These are phyloP conservation scores for Polyergus mexicanus DNA, from an alignment of 1,140 invertebrate genomes.

Conservation along the genomic window DNA sequence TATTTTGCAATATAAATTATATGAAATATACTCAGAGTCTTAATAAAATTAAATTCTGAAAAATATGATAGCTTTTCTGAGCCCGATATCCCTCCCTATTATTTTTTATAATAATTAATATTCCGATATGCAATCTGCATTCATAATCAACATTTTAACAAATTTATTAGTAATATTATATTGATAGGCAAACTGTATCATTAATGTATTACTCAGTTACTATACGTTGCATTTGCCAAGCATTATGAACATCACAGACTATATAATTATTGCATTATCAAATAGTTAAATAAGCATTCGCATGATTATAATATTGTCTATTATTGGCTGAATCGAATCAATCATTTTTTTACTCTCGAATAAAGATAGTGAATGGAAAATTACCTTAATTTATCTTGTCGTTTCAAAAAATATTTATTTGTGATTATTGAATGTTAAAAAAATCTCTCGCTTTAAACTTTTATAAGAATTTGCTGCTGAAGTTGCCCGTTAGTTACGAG, in stretches of 20 bases:
- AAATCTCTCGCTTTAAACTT: neutral
- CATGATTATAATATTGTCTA: neutral
- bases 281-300: slow-evolving; percentile 41
- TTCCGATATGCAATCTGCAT: neutral
- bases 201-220: slow-evolving; percentile 47
- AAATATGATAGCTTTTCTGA: neutral
- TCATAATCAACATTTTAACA: slow-evolving; percentile 12
- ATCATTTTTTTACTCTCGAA: neutral
- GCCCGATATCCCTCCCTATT: neutral
- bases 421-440: neutral
- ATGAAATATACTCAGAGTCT: neutral
- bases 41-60: neutral
- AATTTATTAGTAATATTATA: slow-evolving; percentile 45
- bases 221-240: slow-evolving; percentile 12
- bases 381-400: neutral
- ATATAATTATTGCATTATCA: slow-evolving; percentile 40
- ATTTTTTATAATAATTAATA: neutral
- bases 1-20: neutral
- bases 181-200: slow-evolving; percentile 10
- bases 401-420: neutral
- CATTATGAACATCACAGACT: slow-evolving; percentile 42
- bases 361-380: neutral
- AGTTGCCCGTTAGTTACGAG: slow-evolving; percentile 1
- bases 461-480: neutral
- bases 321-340: neutral